These are phyloP conservation scores for Xenopus laevis DNA, from an alignment of 2,113 vertebrate species.

Conservation along the genomic window DNA sequence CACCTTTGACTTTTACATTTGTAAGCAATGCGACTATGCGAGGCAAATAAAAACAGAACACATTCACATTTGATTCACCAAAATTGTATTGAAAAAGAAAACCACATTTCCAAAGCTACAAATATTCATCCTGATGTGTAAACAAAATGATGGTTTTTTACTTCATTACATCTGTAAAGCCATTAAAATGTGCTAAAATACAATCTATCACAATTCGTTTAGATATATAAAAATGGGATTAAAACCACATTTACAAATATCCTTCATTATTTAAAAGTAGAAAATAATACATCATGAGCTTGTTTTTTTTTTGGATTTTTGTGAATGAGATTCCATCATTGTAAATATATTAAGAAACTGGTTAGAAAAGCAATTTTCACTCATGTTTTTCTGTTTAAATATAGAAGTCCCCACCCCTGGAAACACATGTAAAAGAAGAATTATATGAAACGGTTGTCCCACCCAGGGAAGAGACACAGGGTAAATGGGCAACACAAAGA, in stretches of 20 bases:
- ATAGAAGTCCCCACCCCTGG: conserved; percentile 11
- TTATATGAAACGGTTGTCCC: not conserved
- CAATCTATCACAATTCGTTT: conserved; percentile 35
- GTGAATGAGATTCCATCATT: conserved; percentile 24
- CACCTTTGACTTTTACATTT: too few relatives aligned
- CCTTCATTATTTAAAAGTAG: conserved; percentile 47
- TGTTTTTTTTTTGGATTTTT: conserved; percentile 13
- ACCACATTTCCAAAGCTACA: conserved; percentile 31
- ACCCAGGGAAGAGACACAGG: not conserved
- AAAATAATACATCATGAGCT: conserved; percentile 39
- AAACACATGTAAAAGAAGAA: not conserved
- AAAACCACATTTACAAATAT: conserved; percentile 46
- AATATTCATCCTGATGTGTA: conserved; percentile 41
- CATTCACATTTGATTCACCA: not conserved
- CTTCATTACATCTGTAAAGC: conserved; percentile 26
- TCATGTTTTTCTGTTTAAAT: conserved; percentile 4
- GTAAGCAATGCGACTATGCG: too few relatives aligned
- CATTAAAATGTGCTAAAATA: conserved; percentile 39
- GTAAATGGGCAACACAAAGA: not conserved
- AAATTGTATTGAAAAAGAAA: conserved; percentile 13
- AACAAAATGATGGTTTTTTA: conserved; percentile 29
- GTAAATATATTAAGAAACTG: conserved; percentile 23
- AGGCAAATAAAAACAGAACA: not conserved
- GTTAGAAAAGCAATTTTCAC: conserved; percentile 14
- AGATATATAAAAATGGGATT: conserved; percentile 33